phyloP scores from a whole-genome alignment of 2,888 invertebrate species.

The Drosophila kokeensis region DNA sequence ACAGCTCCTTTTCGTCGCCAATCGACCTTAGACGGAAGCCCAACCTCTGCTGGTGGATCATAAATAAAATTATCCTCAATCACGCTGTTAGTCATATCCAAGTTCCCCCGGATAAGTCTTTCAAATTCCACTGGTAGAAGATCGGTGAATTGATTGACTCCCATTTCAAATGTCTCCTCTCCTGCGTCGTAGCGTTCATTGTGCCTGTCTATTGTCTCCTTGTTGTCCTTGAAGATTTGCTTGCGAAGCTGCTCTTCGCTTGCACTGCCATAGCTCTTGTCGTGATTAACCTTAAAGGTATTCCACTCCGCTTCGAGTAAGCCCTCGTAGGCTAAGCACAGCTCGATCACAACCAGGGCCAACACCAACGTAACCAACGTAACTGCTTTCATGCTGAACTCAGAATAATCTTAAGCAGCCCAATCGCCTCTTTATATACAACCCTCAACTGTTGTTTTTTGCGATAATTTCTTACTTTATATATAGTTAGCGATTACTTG shows the following conservation, averaged over 20 bases:
- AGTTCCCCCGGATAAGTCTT: conserved; percentile 80
- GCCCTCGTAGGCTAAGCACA: background rate
- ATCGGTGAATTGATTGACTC: conserved; percentile 93
- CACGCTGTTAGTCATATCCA: conserved; percentile 31
- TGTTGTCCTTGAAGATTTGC: conserved; percentile 94
- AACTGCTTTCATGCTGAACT: conserved; percentile 20
- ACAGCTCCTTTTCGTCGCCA: too few relatives aligned
- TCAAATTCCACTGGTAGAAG: conserved; percentile 92
- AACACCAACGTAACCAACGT: background rate
- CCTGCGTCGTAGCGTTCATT: conserved; percentile 90
- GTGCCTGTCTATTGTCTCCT: conserved; percentile 92
- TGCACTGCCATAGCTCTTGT: conserved; percentile 88
- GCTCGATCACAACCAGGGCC: conserved; percentile 1
- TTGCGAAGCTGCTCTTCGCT: conserved; percentile 92
- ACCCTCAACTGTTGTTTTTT: too few relatives aligned
- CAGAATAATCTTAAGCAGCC: background rate
- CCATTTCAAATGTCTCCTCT: conserved; percentile 88
- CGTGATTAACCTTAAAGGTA: conserved; percentile 85
- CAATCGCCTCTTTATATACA: conserved; percentile 82
- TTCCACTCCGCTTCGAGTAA: conserved; percentile 22
- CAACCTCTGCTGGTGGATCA: too few relatives aligned
- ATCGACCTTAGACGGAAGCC: too few relatives aligned
- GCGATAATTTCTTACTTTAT: too few relatives aligned
- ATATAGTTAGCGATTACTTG: too few relatives aligned
- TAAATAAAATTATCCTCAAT: conserved; percentile 68